Percentiles rank a stretch among this genome's conserved stretches.
Evolutionary conservation across 2,113 vertebrate genomes (phyloP).

Genomic region (Philantomba maxwellii): DNA sequence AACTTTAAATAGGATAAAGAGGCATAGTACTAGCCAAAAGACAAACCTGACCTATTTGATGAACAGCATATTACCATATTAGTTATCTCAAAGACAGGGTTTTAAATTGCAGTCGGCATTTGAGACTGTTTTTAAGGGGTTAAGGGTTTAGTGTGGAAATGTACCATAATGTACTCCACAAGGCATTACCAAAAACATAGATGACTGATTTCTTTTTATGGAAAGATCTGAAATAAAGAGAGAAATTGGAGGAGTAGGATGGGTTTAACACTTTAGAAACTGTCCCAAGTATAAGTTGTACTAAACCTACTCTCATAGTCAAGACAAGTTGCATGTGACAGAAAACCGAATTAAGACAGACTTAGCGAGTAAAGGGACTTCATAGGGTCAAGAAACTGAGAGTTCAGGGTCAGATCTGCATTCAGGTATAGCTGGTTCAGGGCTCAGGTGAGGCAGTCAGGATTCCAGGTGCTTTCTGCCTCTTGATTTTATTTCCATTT

Average conservation of each 20-base stretch:
- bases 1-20: neutral
- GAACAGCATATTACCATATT: neutral
- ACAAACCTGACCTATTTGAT: neutral
- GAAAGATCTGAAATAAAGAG: conserved; percentile 25
- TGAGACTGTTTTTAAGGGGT: conserved; percentile 32
- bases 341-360: neutral
- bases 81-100: neutral
- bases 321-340: neutral
- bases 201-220: conserved; percentile 40
- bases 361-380: neutral
- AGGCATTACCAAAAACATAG: conserved; percentile 42
- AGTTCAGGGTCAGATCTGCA: neutral
- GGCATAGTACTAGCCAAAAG: neutral
- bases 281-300: neutral
- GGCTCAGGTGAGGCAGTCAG: neutral
- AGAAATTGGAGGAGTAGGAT: neutral
- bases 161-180: conserved; percentile 39
- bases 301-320: neutral
- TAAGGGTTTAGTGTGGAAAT: conserved; percentile 43
- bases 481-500: neutral
- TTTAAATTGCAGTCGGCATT: conserved; percentile 30
- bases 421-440: neutral
- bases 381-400: neutral
- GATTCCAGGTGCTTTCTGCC: neutral
- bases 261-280: neutral